These are phyloP conservation scores for Mesoligia furuncula DNA, from an alignment of 2,888 invertebrate species.

Conservation along the genomic window DNA sequence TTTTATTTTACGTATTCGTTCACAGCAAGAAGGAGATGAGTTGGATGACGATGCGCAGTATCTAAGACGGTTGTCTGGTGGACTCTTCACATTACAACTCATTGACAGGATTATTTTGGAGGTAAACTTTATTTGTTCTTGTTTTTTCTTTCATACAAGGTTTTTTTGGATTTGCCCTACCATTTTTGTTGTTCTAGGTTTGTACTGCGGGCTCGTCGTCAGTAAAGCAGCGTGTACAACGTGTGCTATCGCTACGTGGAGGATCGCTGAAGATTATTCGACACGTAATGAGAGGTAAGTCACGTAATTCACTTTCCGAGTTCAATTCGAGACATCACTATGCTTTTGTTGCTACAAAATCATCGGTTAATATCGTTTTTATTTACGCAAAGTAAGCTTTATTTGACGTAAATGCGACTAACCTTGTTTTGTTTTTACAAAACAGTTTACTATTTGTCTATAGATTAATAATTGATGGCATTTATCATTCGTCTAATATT, in stretches of 20 bases:
- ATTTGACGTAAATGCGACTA: not conserved
- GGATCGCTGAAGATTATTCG: slow-evolving; percentile 98
- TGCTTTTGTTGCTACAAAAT: not conserved
- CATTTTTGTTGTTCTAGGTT: slow-evolving; percentile 76
- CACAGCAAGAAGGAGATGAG: slow-evolving; percentile 91
- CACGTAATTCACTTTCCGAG: not conserved
- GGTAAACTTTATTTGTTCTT: slow-evolving; percentile 78
- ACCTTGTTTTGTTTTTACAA: not conserved
- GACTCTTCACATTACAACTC: slow-evolving; percentile 98
- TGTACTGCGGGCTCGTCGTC: slow-evolving; percentile 93
- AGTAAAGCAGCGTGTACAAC: slow-evolving; percentile 96
- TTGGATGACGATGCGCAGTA: slow-evolving; percentile 96
- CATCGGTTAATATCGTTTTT: not conserved
- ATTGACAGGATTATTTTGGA: slow-evolving; percentile 97
- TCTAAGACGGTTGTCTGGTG: slow-evolving; percentile 96
- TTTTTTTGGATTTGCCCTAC: not conserved
- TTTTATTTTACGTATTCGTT: slow-evolving; percentile 23
- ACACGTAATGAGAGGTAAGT: slow-evolving; percentile 96
- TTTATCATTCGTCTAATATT: not conserved
- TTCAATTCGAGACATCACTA: not conserved
- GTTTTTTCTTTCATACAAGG: not conserved
- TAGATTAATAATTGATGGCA: not conserved
- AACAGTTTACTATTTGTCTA: not conserved
- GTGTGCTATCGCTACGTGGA: slow-evolving; percentile 96
- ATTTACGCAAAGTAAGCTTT: not conserved